Evolutionary conservation across 2,888 invertebrate species (phyloP).

Genomic region (Elaeidobius kamerunicus): DNA sequence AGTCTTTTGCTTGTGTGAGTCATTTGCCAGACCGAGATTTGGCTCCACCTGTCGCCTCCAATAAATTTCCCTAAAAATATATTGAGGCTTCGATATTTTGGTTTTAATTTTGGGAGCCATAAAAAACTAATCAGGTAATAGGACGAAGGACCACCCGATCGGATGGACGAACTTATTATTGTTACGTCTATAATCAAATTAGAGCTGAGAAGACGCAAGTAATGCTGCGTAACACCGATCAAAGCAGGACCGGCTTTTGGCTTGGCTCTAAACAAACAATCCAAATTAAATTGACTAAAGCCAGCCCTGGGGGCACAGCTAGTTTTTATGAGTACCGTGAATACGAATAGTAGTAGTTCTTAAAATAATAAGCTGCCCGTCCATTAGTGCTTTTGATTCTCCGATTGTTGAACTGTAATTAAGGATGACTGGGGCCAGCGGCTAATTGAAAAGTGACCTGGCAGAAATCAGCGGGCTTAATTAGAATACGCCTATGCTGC

Average conservation of each 20-base stretch:
- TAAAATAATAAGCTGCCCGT: conserved; percentile 23
- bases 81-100: too few species aligned
- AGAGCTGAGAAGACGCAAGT: conserved; percentile 27
- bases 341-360: conserved; percentile 11
- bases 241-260: conserved; percentile 5
- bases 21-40: conserved; percentile 10
- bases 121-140: too few species aligned
- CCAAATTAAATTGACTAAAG: conserved; percentile 1
- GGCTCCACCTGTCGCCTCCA: conserved; percentile 17
- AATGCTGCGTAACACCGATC: conserved; percentile 26
- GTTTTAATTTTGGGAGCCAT: too few species aligned
- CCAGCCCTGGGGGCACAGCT: conserved; percentile 9
- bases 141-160: conserved; percentile 22
- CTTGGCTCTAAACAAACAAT: not conserved
- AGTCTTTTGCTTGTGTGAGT: conserved; percentile 8
- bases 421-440: conserved; percentile 13
- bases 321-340: conserved; percentile 10
- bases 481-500: conserved; percentile 7
- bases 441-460: conserved; percentile 24
- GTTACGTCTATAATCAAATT: conserved; percentile 30
- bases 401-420: conserved; percentile 21
- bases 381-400: conserved; percentile 24
- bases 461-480: conserved; percentile 10
- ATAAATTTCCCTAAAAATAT: too few species aligned
- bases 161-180: conserved; percentile 26